phyloP scores from a whole-genome alignment of 2,113 vertebrate species.

The Calidris pygmaea region DNA sequence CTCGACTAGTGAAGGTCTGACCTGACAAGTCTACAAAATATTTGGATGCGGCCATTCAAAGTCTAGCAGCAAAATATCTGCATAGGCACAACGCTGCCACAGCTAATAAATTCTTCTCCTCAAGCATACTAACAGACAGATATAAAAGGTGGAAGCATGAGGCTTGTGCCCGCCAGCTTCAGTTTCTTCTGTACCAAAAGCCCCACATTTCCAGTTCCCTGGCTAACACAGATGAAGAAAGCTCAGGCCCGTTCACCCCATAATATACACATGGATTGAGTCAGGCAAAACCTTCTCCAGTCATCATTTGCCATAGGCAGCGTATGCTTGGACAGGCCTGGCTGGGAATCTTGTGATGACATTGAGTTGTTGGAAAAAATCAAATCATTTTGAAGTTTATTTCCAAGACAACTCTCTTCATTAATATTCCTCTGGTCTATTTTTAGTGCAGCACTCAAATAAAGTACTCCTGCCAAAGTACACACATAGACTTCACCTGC shows the following conservation, averaged over 20 bases:
- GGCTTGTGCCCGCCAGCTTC: not conserved
- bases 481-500: not conserved
- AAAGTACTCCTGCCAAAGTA: not conserved
- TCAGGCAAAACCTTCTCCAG: not conserved
- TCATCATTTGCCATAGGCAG: not conserved
- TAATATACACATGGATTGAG: not conserved
- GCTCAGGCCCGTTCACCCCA: not conserved
- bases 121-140: too few relatives aligned
- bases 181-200: not conserved
- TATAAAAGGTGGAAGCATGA: not conserved
- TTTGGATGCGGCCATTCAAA: not conserved
- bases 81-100: not conserved
- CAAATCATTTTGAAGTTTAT: not conserved
- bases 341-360: not conserved
- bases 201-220: not conserved
- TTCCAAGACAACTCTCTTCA: not conserved
- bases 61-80: not conserved
- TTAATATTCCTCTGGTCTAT: not conserved
- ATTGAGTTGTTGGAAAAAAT: not conserved
- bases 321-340: not conserved
- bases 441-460: not conserved
- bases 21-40: not conserved
- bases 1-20: not conserved
- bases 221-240: not conserved
- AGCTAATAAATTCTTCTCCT: not conserved